phyloP scores from a whole-genome alignment of 2,797 vertebrate genomes.

The Acrossocheilus fasciatus region DNA sequence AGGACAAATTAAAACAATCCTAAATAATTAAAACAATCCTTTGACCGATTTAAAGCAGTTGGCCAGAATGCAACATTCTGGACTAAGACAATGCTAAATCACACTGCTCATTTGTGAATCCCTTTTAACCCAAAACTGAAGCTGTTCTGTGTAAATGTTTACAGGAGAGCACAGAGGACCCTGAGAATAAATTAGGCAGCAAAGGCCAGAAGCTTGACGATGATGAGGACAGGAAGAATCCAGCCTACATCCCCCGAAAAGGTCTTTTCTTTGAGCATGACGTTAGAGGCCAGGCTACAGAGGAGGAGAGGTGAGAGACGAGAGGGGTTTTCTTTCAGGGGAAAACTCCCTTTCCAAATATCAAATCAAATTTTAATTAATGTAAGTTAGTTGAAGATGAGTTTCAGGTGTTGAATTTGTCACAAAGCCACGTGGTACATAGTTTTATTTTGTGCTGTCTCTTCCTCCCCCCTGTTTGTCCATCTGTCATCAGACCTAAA shows the following conservation, averaged over 20 bases:
- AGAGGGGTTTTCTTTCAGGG: rapidly evolving
- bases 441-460: background rate
- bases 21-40: background rate
- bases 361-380: background rate
- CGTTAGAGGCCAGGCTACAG: slow-evolving; percentile 91
- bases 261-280: slow-evolving; percentile 98
- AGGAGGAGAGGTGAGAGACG: slow-evolving; percentile 83
- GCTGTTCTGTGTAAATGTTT: background rate
- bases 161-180: slow-evolving; percentile 94
- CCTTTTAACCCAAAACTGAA: background rate
- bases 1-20: too few species aligned
- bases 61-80: background rate
- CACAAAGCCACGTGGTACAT: background rate
- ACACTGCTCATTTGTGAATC: background rate
- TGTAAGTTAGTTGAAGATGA: background rate
- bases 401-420: background rate
- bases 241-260: slow-evolving; percentile 95
- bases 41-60: background rate
- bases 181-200: slow-evolving; percentile 86
- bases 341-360: background rate
- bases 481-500: slow-evolving; percentile 83
- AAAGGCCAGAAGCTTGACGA: slow-evolving; percentile 92
- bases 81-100: background rate
- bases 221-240: slow-evolving; percentile 96
- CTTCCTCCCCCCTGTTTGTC: background rate